Base-by-base conservation (phyloP, 2,888 invertebrate species). In the Agrotis ipsilon region DNA sequence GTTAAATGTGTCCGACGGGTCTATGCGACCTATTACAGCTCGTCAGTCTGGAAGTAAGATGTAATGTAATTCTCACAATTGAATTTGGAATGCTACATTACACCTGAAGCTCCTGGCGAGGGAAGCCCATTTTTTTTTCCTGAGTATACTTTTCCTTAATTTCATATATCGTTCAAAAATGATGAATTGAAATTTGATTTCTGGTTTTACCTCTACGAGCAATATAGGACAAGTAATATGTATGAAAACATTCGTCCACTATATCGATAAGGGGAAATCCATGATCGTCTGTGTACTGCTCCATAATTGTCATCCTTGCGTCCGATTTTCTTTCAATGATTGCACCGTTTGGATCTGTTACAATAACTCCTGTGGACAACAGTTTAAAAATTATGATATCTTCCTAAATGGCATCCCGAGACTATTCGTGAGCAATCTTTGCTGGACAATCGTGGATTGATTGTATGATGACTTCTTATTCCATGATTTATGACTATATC, bases 181-280 rank as follows among this genome's bases (percentile, higher is more conserved):
- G 18, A 54, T 54, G n/a, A 32, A 13, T 55, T 55, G 13, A n/a
- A n/a, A 27, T 27, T 55, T 13, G 55, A 54, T 32, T 55, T 5
- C 13, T 13, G n/a, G n/a, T 54, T 32, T 77, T 82, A 93, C 93
- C 89, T 59, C 77, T 43, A 67, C 86, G 87, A 27, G 86, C 78
- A 54, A 93, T 89, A 70, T 87, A 91, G 0, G 91, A 88, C 54
- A 92, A 65, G 61, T 87, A 90, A 72, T 83, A 89, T 19, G 67
- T 80, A 4, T 76, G 58, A 39, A 89, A 86, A 72, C 90, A 89
- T 57, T 93, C 89, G 0, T 90, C 76, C 3, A 92, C 75, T 6
- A 90, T 78, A 67, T 89, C 85, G 32, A 92, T 60, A 21, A 79
- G 46, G 0, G 92, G 90, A 14, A 48, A 78, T 3, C 88, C 89